These are phyloP conservation scores for Meliscaeva auricollis DNA, from an alignment of 2,888 invertebrate species.

Conservation along the genomic window DNA sequence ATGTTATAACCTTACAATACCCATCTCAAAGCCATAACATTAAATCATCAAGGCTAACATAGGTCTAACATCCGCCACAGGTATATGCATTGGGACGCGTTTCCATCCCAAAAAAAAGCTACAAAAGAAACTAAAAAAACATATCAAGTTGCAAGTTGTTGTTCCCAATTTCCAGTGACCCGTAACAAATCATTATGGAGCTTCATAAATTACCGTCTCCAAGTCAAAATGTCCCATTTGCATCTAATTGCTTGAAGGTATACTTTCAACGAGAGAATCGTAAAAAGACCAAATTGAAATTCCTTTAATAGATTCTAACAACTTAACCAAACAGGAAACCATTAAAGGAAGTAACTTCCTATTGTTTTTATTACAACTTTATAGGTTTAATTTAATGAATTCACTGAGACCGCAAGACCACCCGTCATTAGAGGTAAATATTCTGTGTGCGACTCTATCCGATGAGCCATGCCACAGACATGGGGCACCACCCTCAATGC, in stretches of 20 bases:
- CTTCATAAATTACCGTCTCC: slow-evolving; percentile 51
- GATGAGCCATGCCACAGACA: slow-evolving; percentile 2
- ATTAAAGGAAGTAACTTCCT: slow-evolving; percentile 55
- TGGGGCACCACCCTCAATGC: slow-evolving; percentile 9
- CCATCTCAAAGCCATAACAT: slow-evolving; percentile 44
- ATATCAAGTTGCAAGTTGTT: slow-evolving; percentile 59
- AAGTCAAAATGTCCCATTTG: slow-evolving; percentile 41
- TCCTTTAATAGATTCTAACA: slow-evolving; percentile 3
- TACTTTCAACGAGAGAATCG: too few relatives aligned
- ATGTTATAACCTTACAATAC: neutral
- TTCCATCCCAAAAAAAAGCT: slow-evolving; percentile 24
- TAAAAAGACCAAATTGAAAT: slow-evolving; percentile 22
- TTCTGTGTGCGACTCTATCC: slow-evolving; percentile 1
- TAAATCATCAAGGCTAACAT: slow-evolving; percentile 61
- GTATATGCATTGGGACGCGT: neutral
- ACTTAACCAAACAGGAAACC: slow-evolving; percentile 51
- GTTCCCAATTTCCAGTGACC: slow-evolving; percentile 27
- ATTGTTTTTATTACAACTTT: slow-evolving; percentile 24
- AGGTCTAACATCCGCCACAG: slow-evolving; percentile 34
- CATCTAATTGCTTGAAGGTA: slow-evolving; percentile 56
- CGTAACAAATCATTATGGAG: slow-evolving; percentile 49
- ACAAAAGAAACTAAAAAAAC: neutral
- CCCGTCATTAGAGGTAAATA: slow-evolving; percentile 42
- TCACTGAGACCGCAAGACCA: neutral
- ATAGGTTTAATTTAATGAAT: neutral